A percentile compares a stretch with the other conserved stretches of the same genome.
These are phyloP conservation scores for Bombyx huttoni DNA, from an alignment of 2,888 invertebrate species.

Conservation along the genomic window DNA sequence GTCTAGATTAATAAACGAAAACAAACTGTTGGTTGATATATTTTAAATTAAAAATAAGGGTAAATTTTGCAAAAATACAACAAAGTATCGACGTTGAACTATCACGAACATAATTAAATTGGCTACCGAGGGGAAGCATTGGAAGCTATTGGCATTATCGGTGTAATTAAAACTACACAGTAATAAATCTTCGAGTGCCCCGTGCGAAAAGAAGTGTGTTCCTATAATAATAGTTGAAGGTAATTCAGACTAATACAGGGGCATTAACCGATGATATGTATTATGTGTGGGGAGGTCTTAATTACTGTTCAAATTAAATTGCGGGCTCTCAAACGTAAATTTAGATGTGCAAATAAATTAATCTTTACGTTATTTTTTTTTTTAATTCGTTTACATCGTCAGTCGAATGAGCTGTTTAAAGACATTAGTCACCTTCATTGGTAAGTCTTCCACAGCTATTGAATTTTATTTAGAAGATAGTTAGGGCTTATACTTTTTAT, in stretches of 20 bases:
- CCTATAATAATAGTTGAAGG: slow-evolving; percentile 17
- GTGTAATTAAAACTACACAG: slow-evolving; percentile 50
- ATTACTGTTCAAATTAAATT: slow-evolving; percentile 15
- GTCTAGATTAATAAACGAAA: too few species aligned
- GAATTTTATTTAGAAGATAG: too few species aligned
- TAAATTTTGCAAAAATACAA: background rate
- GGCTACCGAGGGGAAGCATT: slow-evolving; percentile 19
- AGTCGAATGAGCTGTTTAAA: too few species aligned
- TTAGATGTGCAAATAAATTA: background rate
- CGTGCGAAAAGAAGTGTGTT: slow-evolving; percentile 50
- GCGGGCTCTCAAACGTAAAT: background rate
- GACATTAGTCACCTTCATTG: too few species aligned
- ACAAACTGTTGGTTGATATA: too few species aligned
- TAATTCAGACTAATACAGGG: slow-evolving; percentile 5
- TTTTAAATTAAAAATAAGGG: background rate
- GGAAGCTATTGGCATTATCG: slow-evolving; percentile 21
- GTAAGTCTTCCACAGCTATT: too few species aligned
- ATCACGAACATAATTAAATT: slow-evolving; percentile 29
- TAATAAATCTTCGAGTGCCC: slow-evolving; percentile 49
- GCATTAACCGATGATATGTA: slow-evolving; percentile 34
- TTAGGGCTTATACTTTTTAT: too few species aligned
- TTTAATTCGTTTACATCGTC: too few species aligned
- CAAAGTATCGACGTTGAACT: slow-evolving; percentile 18
- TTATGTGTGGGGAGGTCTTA: slow-evolving; percentile 18
- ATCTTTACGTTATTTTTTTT: too few species aligned